These are phyloP conservation scores for Ornithoptera alexandrae DNA, from an alignment of 2,888 invertebrate species.

Conservation along the genomic window DNA sequence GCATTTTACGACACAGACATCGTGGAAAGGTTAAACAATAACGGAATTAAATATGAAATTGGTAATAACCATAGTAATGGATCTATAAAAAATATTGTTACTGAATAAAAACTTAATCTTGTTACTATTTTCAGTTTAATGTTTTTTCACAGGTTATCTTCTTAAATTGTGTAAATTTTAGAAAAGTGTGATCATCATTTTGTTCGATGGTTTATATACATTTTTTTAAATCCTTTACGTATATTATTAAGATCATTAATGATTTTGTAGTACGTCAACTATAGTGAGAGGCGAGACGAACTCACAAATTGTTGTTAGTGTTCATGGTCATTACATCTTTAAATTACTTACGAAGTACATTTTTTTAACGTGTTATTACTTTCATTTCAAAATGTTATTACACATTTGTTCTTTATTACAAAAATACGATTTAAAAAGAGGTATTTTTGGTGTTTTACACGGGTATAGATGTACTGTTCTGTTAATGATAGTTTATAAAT, in stretches of 20 bases:
- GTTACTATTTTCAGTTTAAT: background rate
- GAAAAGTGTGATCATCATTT: background rate
- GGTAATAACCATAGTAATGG: background rate
- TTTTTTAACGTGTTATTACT: too few species aligned
- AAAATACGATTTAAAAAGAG: too few species aligned
- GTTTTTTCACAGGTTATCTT: too few species aligned
- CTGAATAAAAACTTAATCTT: background rate
- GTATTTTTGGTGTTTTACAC: too few species aligned
- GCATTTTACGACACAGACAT: slow-evolving; percentile 24
- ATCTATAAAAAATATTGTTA: background rate
- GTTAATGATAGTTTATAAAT: too few species aligned
- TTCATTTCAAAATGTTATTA: too few species aligned
- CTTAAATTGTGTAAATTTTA: background rate
- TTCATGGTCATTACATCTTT: too few species aligned
- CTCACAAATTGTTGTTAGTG: background rate
- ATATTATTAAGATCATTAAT: background rate
- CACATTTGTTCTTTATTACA: too few species aligned
- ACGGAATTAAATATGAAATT: slow-evolving; percentile 25
- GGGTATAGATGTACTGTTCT: too few species aligned
- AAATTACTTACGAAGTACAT: too few species aligned
- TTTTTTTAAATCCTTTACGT: background rate
- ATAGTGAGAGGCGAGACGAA: background rate
- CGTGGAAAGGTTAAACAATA: slow-evolving; percentile 20
- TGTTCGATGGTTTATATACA: background rate
- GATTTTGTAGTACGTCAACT: background rate